Evolutionary conservation across 2,113 vertebrate genomes (phyloP).

Genomic region (Phrynosoma blainvillii): DNA sequence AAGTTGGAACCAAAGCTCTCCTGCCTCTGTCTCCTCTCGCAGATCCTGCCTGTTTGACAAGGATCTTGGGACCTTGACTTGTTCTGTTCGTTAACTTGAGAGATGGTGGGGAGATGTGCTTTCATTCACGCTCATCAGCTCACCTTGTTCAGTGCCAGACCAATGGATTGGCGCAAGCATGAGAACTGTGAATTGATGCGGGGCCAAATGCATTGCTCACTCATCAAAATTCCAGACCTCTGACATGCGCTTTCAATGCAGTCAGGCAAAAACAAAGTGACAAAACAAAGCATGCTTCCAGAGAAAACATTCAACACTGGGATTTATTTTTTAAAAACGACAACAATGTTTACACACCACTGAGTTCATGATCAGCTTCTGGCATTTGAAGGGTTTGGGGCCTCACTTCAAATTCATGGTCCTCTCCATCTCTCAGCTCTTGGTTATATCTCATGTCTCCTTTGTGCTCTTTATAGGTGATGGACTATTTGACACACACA

Average conservation of each 20-base stretch:
- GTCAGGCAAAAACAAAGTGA: neutral
- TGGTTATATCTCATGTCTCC: neutral
- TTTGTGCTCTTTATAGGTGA: neutral
- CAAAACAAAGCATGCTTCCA: neutral
- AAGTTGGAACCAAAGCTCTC: neutral
- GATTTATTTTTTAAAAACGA: neutral
- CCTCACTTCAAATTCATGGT: neutral
- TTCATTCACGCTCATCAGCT: neutral
- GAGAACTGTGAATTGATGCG: neutral
- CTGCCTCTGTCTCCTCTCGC: neutral
- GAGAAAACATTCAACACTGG: neutral
- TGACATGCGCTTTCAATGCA: neutral
- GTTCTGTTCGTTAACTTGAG: no score
- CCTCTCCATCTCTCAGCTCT: neutral
- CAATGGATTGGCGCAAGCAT: neutral
- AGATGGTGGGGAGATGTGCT: neutral
- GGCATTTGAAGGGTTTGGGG: neutral
- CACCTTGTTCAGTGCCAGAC: neutral
- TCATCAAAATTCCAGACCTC: slow-evolving; percentile 32
- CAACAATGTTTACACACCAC: neutral
- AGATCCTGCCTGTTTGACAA: neutral
- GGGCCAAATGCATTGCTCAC: neutral
- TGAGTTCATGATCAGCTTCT: neutral
- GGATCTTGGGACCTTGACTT: neutral
- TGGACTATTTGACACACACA: neutral